Evolutionary conservation across 2,113 vertebrate genomes (phyloP), one percentile per base, ranked within the genome.

Genomic region (Rhynchomys soricoides): DNA sequence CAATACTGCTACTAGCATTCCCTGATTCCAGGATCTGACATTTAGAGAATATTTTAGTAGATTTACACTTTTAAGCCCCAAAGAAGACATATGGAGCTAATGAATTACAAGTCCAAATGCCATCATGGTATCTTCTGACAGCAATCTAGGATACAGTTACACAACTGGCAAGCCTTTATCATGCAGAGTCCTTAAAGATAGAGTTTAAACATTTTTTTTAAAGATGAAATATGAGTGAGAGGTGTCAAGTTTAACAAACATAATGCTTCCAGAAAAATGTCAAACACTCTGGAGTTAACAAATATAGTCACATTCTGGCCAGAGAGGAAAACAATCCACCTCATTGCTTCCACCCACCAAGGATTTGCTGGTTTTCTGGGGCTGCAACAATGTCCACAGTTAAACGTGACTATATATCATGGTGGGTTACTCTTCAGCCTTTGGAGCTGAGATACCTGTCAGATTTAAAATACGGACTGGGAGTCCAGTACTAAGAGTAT

Each of bases 201-300:
- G 95, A 97, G 94, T 86, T 50, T 91, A 91, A 96, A 94, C 7
- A 3, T 29, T 26, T 96, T 19, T 15, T n/a, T 26, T 96, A 97
- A 96, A 2, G 22, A 97, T 96, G 48, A 88, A 97, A 98, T 48
- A 45, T 94, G 95, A 43, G 50, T 37, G 10, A 95, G 16, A 94
- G 59, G 62, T 93, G 97, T 96, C 0, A 0, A 91, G 52, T 93
- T 98, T 97, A 96, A 90, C 90, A 87, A 95, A 97, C 93, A 22
- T 83, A 95, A 37, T 85, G 95, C 82, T 95, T 96, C 66, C 55
- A 94, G 94, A 96, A 97, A 78, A 97, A 96, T 40, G 89, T 75
- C 94, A 98, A 97, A 73, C 10, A 50, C 52, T 40, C 43, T 86
- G 79, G 93, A 97, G 95, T 87, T 98, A 98, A 91, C n/a, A 96